These are phyloP conservation scores for Camarhynchus parvulus DNA, from an alignment of 2,113 vertebrate genomes.

Conservation along the genomic window DNA sequence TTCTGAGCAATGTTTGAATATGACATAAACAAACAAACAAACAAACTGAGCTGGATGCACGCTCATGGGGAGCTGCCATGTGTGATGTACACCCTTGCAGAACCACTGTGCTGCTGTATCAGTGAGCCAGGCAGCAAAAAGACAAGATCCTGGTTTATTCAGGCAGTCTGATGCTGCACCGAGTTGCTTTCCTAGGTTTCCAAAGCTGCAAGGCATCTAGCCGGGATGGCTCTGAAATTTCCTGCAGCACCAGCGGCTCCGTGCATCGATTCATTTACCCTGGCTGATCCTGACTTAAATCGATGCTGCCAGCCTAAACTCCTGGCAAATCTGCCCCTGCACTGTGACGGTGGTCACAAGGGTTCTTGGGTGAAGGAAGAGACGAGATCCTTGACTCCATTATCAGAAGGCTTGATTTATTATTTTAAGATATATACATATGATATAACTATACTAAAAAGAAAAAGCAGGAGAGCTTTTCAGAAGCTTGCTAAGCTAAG, in stretches of 20 bases:
- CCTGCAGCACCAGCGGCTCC: background rate
- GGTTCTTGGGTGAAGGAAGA: no score
- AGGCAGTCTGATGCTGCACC: background rate
- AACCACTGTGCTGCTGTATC: background rate
- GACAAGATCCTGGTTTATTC: background rate
- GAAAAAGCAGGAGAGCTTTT: no score
- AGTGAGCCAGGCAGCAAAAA: accelerated
- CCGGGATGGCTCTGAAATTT: background rate
- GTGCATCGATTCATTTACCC: accelerated
- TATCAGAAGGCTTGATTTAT: no score
- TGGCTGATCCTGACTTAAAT: background rate
- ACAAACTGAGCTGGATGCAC: accelerated
- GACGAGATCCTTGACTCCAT: no score
- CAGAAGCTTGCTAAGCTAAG: no score
- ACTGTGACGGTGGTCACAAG: no score
- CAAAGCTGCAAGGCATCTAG: no score
- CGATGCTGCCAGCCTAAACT: background rate
- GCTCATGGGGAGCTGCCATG: accelerated
- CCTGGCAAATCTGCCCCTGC: background rate
- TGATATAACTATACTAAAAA: no score
- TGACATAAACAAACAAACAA: background rate
- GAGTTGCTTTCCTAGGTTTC: background rate
- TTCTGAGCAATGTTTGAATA: background rate
- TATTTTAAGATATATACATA: no score
- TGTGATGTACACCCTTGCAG: background rate